Evolutionary conservation across 2,888 invertebrate species (phyloP).

Genomic region (Oeneis ivallda): DNA sequence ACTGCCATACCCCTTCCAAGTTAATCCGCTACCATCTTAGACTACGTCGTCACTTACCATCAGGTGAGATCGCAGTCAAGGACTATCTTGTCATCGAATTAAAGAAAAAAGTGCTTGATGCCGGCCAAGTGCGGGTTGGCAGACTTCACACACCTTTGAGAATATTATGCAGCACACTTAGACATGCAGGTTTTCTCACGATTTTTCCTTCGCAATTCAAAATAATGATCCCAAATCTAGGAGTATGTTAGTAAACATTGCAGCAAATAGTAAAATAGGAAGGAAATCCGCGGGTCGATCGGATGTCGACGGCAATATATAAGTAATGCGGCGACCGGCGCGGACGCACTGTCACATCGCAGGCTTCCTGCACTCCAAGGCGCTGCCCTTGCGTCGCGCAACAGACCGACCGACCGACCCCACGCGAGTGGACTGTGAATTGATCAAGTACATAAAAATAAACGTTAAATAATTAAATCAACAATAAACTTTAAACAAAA

Average conservation of each 20-base stretch:
- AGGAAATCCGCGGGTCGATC: conserved; percentile 26
- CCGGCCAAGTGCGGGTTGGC: too few species aligned
- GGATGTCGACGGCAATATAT: conserved; percentile 35
- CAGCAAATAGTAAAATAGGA: conserved; percentile 12
- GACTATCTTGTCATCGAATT: too few species aligned
- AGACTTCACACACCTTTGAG: too few species aligned
- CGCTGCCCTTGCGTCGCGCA: conserved; percentile 38
- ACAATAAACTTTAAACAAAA: not conserved
- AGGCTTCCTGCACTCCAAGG: conserved; percentile 42
- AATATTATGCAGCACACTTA: too few species aligned
- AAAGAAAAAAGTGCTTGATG: too few species aligned
- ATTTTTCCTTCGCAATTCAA: not conserved
- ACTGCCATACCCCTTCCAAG: too few species aligned
- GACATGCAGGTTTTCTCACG: too few species aligned
- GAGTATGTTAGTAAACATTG: not conserved
- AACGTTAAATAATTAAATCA: not conserved
- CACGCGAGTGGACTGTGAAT: conserved; percentile 24
- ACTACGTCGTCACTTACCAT: too few species aligned
- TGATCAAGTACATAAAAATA: not conserved
- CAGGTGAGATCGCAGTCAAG: too few species aligned
- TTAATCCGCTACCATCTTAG: too few species aligned
- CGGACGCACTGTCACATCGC: conserved; percentile 33
- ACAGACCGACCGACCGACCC: conserved; percentile 10
- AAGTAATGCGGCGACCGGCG: conserved; percentile 37
- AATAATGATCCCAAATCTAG: not conserved